Conservation (phyloP, 2,888 invertebrate species). For the Elegia similella region DNA sequence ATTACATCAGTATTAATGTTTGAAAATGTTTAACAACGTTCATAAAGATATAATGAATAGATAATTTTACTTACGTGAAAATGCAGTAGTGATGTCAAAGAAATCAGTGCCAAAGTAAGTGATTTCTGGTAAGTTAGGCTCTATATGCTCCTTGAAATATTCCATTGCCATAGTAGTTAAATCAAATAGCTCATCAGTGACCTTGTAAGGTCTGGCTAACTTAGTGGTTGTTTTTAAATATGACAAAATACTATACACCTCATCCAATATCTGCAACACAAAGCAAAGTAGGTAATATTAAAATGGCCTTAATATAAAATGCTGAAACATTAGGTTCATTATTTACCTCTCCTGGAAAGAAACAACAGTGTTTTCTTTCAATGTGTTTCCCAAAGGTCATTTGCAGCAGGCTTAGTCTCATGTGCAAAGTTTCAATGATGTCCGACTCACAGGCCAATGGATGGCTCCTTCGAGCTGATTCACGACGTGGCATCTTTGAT, state of each 20-base stretch:
- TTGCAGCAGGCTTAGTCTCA: slow-evolving; percentile 93
- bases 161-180: slow-evolving; percentile 99
- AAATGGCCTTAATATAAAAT: neutral
- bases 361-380: slow-evolving; percentile 95
- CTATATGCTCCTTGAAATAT: slow-evolving; percentile 96
- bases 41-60: too few species aligned
- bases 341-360: slow-evolving; percentile 95
- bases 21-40: too few species aligned
- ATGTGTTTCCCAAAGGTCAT: slow-evolving; percentile 98
- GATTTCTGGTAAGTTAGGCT: slow-evolving; percentile 93
- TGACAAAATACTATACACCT: slow-evolving; percentile 92
- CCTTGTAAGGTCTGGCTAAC: slow-evolving; percentile 93
- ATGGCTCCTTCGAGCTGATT: slow-evolving; percentile 95
- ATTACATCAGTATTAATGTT: too few species aligned
- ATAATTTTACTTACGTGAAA: slow-evolving; percentile 83
- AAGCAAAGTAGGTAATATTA: neutral
- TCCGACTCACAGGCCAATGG: slow-evolving; percentile 95
- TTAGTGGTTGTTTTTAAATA: slow-evolving; percentile 92
- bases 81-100: slow-evolving; percentile 87
- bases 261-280: slow-evolving; percentile 90
- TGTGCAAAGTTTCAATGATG: slow-evolving; percentile 95
- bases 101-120: slow-evolving; percentile 93
- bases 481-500: slow-evolving; percentile 94
- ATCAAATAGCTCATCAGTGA: slow-evolving; percentile 96
- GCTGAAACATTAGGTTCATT: slow-evolving; percentile 23